Conservation (phyloP, 2,113 vertebrate species). For the Eira barbara region DNA sequence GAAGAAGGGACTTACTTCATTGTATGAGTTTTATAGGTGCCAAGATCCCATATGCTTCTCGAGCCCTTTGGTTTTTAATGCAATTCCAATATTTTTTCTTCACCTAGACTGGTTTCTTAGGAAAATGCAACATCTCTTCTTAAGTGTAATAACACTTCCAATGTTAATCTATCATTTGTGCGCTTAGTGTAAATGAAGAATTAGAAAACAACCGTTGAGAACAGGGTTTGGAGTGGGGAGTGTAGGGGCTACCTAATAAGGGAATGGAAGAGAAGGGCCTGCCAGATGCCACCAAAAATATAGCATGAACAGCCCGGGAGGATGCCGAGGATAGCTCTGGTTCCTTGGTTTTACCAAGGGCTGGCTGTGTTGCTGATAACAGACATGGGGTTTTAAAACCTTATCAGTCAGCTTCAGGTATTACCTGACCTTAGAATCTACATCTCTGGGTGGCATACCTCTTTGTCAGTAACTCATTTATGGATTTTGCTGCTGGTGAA, state of each 20-base stretch:
- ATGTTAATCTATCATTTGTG: background rate
- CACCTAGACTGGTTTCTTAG: background rate
- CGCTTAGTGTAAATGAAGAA: background rate
- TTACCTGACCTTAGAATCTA: background rate
- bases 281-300: background rate
- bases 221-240: background rate
- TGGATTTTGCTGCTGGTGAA: slow-evolving; percentile 17
- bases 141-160: background rate
- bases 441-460: background rate
- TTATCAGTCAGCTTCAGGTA: slow-evolving; percentile 23
- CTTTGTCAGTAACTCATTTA: slow-evolving; percentile 37
- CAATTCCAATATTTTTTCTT: slow-evolving; percentile 3
- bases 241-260: background rate
- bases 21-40: background rate
- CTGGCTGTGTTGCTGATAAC: background rate
- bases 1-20: background rate
- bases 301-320: background rate
- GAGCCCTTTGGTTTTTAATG: background rate
- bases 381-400: background rate
- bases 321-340: background rate
- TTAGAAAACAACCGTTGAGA: background rate
- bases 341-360: background rate
- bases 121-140: background rate
- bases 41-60: background rate
- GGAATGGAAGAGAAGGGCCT: no score